Conservation (phyloP, 2,797 vertebrate species). For the Thunnus albacares region DNA sequence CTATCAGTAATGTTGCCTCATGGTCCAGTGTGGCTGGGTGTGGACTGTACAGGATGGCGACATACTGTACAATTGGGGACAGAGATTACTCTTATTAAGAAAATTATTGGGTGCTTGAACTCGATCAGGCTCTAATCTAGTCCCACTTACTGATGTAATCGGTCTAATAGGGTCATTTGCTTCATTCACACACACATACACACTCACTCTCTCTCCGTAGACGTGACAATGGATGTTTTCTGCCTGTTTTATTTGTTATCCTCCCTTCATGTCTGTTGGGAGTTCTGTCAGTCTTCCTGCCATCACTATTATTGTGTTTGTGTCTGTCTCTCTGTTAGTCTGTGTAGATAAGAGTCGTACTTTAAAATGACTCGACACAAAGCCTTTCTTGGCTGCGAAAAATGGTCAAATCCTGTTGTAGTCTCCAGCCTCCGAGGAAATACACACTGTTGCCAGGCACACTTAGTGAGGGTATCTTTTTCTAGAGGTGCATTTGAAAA, state of each 20-base stretch:
- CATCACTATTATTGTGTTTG: conserved; percentile 8
- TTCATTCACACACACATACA: conserved; percentile 31
- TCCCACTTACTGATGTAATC: conserved; percentile 60
- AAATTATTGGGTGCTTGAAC: conserved; percentile 55
- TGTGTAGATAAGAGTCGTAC: neutral
- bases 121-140: conserved; percentile 45
- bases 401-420: conserved; percentile 25
- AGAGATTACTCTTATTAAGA: conserved; percentile 50
- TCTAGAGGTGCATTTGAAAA: conserved; percentile 27
- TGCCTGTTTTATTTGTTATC: conserved; percentile 8
- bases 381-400: conserved; percentile 7
- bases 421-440: conserved; percentile 21
- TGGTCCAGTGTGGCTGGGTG: conserved; percentile 3
- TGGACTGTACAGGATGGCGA: conserved; percentile 23
- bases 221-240: conserved; percentile 41
- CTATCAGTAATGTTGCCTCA: neutral
- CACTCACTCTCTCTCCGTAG: neutral
- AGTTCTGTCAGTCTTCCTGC: conserved; percentile 1
- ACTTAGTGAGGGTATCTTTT: conserved; percentile 10
- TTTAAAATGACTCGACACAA: neutral
- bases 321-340: neutral
- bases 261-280: neutral
- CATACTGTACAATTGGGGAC: conserved; percentile 10
- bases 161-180: conserved; percentile 52
- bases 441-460: conserved; percentile 1